Evolutionary conservation across 2,113 vertebrate species (phyloP).

Genomic region (Odocoileus hemionus): DNA sequence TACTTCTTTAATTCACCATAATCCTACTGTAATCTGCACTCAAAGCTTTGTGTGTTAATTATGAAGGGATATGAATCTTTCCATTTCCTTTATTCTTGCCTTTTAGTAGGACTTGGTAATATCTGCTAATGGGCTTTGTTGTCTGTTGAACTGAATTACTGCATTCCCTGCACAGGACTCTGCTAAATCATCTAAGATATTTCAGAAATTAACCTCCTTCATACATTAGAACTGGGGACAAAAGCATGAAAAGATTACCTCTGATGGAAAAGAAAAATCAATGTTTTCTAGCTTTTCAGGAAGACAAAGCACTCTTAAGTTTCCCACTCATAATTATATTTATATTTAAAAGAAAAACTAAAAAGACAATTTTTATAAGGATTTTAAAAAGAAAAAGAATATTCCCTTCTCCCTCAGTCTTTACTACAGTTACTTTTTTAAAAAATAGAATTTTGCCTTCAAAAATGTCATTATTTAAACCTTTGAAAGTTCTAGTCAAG

Average conservation of each 20-base stretch:
- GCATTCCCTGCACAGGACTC: constrained; percentile 39
- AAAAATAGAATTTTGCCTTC: neutral
- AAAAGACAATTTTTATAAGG: neutral
- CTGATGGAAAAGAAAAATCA: constrained; percentile 6
- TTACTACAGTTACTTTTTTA: constrained; percentile 12
- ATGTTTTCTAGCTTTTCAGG: neutral
- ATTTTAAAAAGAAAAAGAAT: neutral
- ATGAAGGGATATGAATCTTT: constrained; percentile 55
- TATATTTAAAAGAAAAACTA: constrained; percentile 21
- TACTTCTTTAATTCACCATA: constrained; percentile 62
- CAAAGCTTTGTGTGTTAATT: constrained; percentile 57
- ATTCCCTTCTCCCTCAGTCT: neutral
- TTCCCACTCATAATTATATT: neutral
- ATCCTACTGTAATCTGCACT: constrained; percentile 63
- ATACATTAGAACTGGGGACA: constrained; percentile 33
- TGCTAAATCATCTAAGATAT: constrained; percentile 61
- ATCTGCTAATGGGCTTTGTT: constrained; percentile 65
- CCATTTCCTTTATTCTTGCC: constrained; percentile 61
- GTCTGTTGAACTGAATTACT: constrained; percentile 66
- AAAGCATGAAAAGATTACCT: constrained; percentile 36
- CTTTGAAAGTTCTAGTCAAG: neutral
- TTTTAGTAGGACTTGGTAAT: constrained; percentile 66
- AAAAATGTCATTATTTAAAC: constrained; percentile 18
- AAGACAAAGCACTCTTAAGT: constrained; percentile 3
- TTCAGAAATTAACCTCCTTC: constrained; percentile 58